Conservation (phyloP, 2,888 invertebrate species). For the Agrochola macilenta region DNA sequence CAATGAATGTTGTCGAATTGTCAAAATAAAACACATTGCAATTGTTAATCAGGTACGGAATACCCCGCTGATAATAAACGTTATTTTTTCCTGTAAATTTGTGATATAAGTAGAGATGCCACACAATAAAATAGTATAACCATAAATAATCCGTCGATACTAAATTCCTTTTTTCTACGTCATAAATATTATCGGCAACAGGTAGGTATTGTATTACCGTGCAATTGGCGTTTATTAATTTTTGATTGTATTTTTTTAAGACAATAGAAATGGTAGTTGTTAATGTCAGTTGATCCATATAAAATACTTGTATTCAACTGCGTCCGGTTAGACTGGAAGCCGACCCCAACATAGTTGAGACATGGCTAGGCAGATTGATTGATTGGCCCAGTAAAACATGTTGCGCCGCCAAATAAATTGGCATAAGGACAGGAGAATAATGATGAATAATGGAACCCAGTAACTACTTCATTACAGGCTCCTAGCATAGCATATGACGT, state of each 20-base stretch:
- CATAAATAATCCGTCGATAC: constrained; percentile 6
- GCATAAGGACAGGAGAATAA: no score
- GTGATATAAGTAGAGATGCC: neutral
- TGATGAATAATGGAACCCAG: no score
- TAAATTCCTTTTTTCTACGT: neutral
- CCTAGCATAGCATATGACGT: neutral
- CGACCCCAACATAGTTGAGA: no score
- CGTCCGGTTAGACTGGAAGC: no score
- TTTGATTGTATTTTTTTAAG: neutral
- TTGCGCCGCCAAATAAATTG: no score
- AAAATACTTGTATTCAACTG: no score
- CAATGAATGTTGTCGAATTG: neutral
- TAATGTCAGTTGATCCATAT: no score
- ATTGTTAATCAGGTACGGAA: neutral
- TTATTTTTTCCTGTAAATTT: neutral
- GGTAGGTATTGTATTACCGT: neutral
- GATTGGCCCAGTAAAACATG: no score
- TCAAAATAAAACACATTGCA: neutral
- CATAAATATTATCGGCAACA: constrained; percentile 30
- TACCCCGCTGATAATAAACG: neutral
- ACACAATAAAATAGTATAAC: neutral
- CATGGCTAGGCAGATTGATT: no score
- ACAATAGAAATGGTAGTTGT: neutral
- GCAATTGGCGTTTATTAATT: neutral
- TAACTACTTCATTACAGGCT: no score